phyloP scores from a whole-genome alignment of 2,797 vertebrate species.

The Fundulus diaphanus region DNA sequence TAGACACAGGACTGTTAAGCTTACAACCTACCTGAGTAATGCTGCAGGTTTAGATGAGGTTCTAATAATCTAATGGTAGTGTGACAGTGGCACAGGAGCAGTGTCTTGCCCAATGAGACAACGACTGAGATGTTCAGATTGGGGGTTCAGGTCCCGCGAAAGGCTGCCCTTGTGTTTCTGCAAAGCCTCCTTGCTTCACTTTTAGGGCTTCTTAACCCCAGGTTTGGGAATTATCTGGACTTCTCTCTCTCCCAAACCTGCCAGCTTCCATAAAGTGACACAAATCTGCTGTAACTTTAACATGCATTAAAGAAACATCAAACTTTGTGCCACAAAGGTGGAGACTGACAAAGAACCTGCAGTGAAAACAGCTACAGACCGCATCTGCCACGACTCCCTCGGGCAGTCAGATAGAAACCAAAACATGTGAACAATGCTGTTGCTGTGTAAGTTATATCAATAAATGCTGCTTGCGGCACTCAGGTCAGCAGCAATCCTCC shows the following conservation, averaged over 20 bases:
- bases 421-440: neutral
- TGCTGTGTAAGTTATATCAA: conserved; percentile 2
- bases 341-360: neutral
- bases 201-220: neutral
- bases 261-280: neutral
- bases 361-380: neutral
- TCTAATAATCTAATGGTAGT: no score
- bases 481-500: conserved; percentile 5
- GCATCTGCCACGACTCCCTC: neutral
- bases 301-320: neutral
- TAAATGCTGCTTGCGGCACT: neutral
- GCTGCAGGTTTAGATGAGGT: no score
- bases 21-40: no score
- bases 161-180: no score
- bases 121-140: no score
- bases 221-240: no score
- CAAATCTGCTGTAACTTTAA: neutral
- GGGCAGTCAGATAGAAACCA: neutral
- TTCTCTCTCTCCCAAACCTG: neutral
- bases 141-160: no score
- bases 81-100: no score
- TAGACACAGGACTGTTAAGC: no score
- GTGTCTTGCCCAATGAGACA: no score
- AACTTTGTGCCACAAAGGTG: neutral
- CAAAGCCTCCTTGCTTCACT: neutral